Evolutionary conservation across 2,113 vertebrate genomes (phyloP), one percentile per base, ranked within the genome.

Genomic region (Caranx melampygus): DNA sequence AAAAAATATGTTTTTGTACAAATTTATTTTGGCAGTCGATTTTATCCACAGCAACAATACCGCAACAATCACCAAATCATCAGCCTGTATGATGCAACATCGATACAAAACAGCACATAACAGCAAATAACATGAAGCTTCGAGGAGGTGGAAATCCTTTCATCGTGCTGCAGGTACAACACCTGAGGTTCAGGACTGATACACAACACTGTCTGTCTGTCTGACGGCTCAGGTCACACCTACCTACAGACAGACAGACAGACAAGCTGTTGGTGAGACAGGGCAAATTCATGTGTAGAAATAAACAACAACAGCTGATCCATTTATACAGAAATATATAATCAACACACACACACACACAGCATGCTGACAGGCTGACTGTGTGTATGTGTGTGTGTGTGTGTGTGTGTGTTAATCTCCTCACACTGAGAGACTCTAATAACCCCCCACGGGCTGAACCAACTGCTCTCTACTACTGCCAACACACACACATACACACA

Each of bases 361-460:
- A 86, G 61, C 85, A 74, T 77, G 80, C 57, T 83, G 76, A 81
- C 81, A 82, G 69, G 78, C 81, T 82, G 58, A 21, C 47, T 68
- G 44, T 42, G 61, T 54, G 62, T n/a, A 6, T 47, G 45, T 68
- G 51, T 82, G 57, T 78, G 83, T 79, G 65, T 63, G 60, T 82
- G 65, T 81, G 72, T 82, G 83, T 83, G 84, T 90, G 86, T 84
- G 84, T 88, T 91, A 92, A 92, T 92, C 90, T 92, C 66, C 83
- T 90, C 88, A 88, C 87, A 89, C 89, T 89, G 88, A 88, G 85
- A 92, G 86, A 91, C 87, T 89, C 85, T 89, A 91, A 92, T 92
- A 92, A 91, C 87, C 90, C 88, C 91, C 91, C 89, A 89, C 35
- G 61, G 87, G 75, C 90, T 8, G 21, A 84, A 91, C 91, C 91